Base-by-base conservation (phyloP, 1,140 invertebrate genomes). In the Drosophila subobscura region DNA sequence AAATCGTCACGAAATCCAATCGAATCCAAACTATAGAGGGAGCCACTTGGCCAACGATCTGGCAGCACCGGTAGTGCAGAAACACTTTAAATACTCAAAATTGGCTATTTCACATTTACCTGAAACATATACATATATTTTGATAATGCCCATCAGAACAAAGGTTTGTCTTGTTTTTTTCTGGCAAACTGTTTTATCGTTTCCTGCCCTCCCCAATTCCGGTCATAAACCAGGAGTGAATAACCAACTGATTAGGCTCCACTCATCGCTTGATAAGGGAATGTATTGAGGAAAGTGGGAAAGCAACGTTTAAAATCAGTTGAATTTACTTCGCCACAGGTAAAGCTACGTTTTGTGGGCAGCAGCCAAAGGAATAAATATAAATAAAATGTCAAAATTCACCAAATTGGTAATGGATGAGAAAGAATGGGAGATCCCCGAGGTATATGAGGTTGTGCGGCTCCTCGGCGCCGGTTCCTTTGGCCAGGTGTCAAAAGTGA, bases 381-480 rank as follows among this genome's bases (percentile, higher is more conserved):
- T 10, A 20, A 6, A 4, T 4, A 25, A n/a, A 57, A 68, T 68
- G 65, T 2, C 16, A 7, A 20, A 25, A 6, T 68, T 67, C 2
- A 2, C 1, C 0, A 96, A 94, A 90, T 92, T 98, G 54, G 97
- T 99, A 93, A 95, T 99, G 23, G 99, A 98, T 92, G 96, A 96
- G 92, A 98, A 97, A 52, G 96, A 98, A 94, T 99, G 98, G 98
- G 96, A 98, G 93, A 95, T 99, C 49, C 98, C 98, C 33, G 94
- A 96, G 57, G 93, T 96, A 70, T 99, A 99, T 93, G 95, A 97
- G 91, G 95, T 95, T 92, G 93, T 99, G 63, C 95, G 95, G 83
- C 96, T 97, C 45, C 97, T 99, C 53, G 98, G 98, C 59, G 97
- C 97, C 22, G 98, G 98, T 45, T 98, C 98, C 78, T 99, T 99